phyloP scores from a whole-genome alignment of 2,888 invertebrate species.

The Archaeoteleia sp. region DNA sequence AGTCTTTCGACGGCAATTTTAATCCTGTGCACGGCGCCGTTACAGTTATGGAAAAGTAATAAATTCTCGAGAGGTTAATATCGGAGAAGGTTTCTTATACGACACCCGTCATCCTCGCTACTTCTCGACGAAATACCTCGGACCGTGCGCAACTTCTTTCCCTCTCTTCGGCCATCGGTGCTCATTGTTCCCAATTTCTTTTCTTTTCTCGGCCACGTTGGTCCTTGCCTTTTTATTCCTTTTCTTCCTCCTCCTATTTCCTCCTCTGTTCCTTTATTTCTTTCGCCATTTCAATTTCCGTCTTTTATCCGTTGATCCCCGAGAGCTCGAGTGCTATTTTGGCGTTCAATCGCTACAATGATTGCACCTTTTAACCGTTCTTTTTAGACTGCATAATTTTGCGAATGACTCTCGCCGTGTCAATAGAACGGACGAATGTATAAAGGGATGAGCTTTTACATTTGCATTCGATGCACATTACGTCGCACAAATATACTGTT shows the following conservation, averaged over 20 bases:
- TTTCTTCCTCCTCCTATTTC: conserved; percentile 7
- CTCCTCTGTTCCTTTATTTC: conserved; percentile 22
- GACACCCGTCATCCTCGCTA: conserved; percentile 8
- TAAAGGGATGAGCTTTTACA: too few species aligned
- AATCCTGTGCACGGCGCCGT: conserved; percentile 2
- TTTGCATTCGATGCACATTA: too few species aligned
- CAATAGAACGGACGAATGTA: too few species aligned
- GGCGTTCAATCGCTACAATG: conserved; percentile 37
- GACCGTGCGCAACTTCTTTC: neutral
- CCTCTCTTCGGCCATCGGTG: conserved; percentile 34
- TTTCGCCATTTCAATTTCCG: conserved; percentile 51
- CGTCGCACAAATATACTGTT: too few species aligned
- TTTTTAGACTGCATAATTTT: too few species aligned
- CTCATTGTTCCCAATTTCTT: conserved; percentile 50
- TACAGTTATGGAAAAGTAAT: conserved; percentile 46
- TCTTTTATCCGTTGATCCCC: conserved; percentile 27
- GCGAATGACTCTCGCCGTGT: too few species aligned
- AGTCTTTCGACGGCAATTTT: conserved; percentile 6
- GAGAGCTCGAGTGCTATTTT: conserved; percentile 24
- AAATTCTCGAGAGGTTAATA: conserved; percentile 57
- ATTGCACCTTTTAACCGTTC: conserved; percentile 31
- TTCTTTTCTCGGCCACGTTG: neutral
- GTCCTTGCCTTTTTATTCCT: conserved; percentile 4
- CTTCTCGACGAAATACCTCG: neutral
- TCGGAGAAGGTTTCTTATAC: conserved; percentile 25